phyloP scores from a whole-genome alignment of 2,888 invertebrate genomes.

The Quadroppia sp. region DNA sequence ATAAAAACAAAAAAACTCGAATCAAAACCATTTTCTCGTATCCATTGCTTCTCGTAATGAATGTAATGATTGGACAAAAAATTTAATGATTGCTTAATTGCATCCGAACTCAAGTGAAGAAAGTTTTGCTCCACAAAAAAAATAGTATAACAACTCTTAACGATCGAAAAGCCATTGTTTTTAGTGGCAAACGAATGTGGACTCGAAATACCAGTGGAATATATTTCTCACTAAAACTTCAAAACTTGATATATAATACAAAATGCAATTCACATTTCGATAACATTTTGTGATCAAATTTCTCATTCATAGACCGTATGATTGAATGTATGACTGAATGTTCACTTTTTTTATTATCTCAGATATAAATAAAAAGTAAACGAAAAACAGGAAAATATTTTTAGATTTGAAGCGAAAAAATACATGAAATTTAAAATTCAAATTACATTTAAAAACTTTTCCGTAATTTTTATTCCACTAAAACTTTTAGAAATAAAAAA shows the following conservation, averaged over 20 bases:
- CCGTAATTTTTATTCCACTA: background rate
- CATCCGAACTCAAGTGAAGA: background rate
- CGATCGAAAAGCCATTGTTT: too few relatives aligned
- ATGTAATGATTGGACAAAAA: background rate
- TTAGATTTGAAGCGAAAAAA: background rate
- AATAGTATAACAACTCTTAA: too few relatives aligned
- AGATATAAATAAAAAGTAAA: background rate
- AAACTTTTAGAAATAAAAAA: background rate
- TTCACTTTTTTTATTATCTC: background rate
- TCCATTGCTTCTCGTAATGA: background rate
- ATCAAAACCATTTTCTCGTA: background rate
- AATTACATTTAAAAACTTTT: background rate
- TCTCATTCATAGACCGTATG: background rate
- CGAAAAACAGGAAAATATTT: background rate
- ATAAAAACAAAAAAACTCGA: too few relatives aligned
- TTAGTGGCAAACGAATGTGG: too few relatives aligned
- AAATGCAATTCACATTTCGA: background rate
- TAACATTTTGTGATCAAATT: background rate
- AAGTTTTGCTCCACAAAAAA: background rate
- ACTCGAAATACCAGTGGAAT: too few relatives aligned
- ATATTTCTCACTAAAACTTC: too few relatives aligned
- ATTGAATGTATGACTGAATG: conserved; percentile 12
- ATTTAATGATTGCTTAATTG: background rate
- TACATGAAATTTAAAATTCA: background rate
- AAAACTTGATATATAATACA: too few relatives aligned